Base-by-base conservation (phyloP, 2,888 invertebrate genomes). In the Scaptomyza polygonia region DNA sequence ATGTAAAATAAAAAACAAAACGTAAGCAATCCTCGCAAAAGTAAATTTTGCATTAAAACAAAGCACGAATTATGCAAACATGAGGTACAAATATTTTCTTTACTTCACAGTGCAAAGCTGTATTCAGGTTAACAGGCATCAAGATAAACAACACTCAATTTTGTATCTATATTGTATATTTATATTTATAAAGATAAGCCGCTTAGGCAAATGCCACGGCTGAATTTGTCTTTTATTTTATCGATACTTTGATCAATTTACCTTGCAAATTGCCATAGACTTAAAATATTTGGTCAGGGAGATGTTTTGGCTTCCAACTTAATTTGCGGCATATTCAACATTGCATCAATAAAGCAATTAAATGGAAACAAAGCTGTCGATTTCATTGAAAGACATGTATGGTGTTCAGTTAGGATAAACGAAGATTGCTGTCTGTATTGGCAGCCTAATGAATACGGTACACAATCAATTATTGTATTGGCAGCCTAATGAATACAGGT, bases 271-370 rank as follows among this genome's bases (percentile, higher is more conserved):
- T 11, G 14, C 52, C 25, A 36, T n/a, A 53, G 18, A 16, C 21
- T 43, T 39, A 56, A 42, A 30, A 53, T 59, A 36, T 61, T 59
- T 40, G 39, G 8, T 39, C 8, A 32, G 45, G 7, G 9, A 12
- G 12, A 12, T 53, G 53, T 45, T 56, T 55, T 53, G 44, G n/a
- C 11, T 11, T 30, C 27, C 39, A 69, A 54, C 64, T 68, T 59
- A 75, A 75, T 65, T 75, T 70, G 53, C 8, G 34, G 55, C 44
- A 53, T 53, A 40, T 73, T 48, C 44, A 7, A 18, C 32, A 61
- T 25, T 59, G 29, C 21, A 21, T 36, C 48, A 53, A 71, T 42
- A 49, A 53, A 59, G 30, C 21, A 52, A 25, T 52, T 52, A 9
- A 8, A 36, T 16, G 3, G 9, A 11, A 54, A 21, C n/a, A 18